These are phyloP conservation scores for Valencia hispanica DNA, from an alignment of 2,797 vertebrate genomes.

Conservation along the genomic window DNA sequence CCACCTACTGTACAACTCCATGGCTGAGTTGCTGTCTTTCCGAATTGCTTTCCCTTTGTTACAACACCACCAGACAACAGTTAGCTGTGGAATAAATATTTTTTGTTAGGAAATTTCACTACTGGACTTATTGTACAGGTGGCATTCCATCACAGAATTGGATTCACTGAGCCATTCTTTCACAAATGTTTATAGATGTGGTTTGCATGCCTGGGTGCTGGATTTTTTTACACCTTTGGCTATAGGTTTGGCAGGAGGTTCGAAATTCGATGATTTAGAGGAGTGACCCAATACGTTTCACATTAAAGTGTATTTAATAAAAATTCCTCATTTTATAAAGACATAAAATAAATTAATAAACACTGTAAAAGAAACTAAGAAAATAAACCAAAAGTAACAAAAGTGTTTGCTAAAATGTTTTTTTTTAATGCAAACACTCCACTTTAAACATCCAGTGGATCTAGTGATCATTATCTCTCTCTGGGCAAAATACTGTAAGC, in stretches of 20 bases:
- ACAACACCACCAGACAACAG: not conserved
- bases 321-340: not conserved
- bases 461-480: not conserved
- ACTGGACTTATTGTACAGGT: not conserved
- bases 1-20: not conserved
- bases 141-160: not conserved
- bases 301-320: not conserved
- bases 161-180: not conserved
- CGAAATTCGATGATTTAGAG: not conserved
- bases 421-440: not conserved
- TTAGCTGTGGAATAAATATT: not conserved
- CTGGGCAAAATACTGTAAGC: not conserved
- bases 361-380: not conserved
- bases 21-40: not conserved
- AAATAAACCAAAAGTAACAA: not conserved
- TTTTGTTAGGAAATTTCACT: not conserved
- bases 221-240: not conserved
- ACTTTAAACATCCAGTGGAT: not conserved
- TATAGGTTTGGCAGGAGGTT: not conserved
- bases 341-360: not conserved
- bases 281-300: not conserved
- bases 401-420: not conserved
- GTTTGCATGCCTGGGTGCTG: not conserved
- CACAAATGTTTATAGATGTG: not conserved
- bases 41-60: not conserved